These are phyloP conservation scores for Hecatera dysodea DNA, from an alignment of 2,888 invertebrate species.

Conservation along the genomic window DNA sequence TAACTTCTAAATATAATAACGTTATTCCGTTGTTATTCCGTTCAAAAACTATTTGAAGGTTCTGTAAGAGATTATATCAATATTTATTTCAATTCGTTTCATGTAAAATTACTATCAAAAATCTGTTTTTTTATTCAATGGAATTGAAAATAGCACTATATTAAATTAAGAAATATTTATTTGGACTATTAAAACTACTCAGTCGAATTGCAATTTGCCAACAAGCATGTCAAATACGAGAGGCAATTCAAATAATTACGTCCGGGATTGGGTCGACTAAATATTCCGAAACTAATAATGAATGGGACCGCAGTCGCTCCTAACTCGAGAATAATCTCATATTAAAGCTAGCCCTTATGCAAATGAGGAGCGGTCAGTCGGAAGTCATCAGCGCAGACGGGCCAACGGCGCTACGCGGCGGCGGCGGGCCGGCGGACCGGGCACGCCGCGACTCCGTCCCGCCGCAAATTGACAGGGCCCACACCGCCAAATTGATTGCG, in stretches of 20 bases:
- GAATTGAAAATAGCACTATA: neutral
- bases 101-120: neutral
- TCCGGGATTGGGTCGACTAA: constrained; percentile 79
- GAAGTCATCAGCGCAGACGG: constrained; percentile 84
- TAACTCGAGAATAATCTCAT: constrained; percentile 89
- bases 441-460: constrained; percentile 56
- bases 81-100: constrained; percentile 10
- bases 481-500: constrained; percentile 85
- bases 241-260: constrained; percentile 80
- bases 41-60: neutral
- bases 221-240: constrained; percentile 75
- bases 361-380: constrained; percentile 89
- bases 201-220: constrained; percentile 72
- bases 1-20: neutral
- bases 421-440: constrained; percentile 58
- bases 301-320: constrained; percentile 80
- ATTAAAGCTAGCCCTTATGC: constrained; percentile 89
- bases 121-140: neutral
- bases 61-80: neutral
- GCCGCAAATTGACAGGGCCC: constrained; percentile 86
- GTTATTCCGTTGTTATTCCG: neutral
- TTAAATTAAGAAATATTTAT: constrained; percentile 9
- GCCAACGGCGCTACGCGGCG: constrained; percentile 61
- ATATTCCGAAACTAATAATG: constrained; percentile 89
- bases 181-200: constrained; percentile 28